These are phyloP conservation scores for Pantherophis alleghaniensis DNA, from an alignment of 2,797 vertebrate species.

Conservation along the genomic window DNA sequence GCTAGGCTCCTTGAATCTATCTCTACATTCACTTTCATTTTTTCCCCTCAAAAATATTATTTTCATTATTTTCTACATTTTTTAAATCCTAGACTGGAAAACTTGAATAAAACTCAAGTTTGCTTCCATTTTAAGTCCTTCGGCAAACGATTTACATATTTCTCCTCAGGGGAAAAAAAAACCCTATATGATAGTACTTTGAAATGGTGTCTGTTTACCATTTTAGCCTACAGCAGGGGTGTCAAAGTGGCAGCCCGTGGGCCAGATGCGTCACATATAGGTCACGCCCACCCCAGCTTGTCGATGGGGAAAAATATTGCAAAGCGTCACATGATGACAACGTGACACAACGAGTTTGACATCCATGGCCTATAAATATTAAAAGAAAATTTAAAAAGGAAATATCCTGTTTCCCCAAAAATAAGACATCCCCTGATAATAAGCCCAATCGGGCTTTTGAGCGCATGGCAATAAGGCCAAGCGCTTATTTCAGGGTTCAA, in stretches of 20 bases:
- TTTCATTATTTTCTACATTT: neutral
- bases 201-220: neutral
- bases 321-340: too few species aligned
- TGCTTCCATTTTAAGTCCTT: neutral
- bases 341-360: too few species aligned
- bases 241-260: too few species aligned
- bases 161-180: neutral
- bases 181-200: neutral
- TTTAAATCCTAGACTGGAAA: neutral
- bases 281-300: too few species aligned
- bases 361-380: neutral
- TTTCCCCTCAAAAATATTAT: neutral
- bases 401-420: neutral
- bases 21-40: neutral
- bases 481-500: too few species aligned
- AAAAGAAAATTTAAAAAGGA: neutral
- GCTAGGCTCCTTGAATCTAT: neutral
- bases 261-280: too few species aligned
- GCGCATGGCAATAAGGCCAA: too few species aligned
- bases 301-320: too few species aligned
- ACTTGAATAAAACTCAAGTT: neutral
- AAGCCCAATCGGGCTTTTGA: too few species aligned
- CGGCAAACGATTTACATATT: neutral
- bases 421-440: too few species aligned
- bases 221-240: neutral